Conservation (phyloP, 2,797 vertebrate genomes). For the Amphiprion clarkii region DNA sequence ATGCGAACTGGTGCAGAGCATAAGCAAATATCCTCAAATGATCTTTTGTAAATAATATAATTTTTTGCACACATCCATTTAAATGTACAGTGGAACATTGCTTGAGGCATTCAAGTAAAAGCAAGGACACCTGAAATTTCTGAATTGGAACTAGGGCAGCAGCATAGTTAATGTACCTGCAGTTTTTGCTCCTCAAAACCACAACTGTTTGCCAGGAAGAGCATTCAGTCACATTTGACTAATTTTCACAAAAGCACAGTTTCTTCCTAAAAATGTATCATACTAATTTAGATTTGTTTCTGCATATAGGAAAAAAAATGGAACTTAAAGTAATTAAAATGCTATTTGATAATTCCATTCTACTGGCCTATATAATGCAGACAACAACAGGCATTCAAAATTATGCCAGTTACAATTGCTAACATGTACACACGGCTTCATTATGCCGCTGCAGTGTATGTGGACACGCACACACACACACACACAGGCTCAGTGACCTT, state of each 20-base stretch:
- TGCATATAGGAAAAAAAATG: fast-evolving
- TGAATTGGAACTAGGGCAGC: constrained; percentile 39
- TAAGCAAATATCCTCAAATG: neutral
- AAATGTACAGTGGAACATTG: neutral
- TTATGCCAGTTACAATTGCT: constrained; percentile 9
- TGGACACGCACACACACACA: constrained; percentile 10
- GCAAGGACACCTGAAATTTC: neutral
- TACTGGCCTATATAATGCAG: constrained; percentile 1
- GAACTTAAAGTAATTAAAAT: neutral
- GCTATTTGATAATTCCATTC: neutral
- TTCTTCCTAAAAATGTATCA: neutral
- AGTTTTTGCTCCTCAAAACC: neutral
- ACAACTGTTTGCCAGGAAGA: neutral
- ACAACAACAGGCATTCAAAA: neutral
- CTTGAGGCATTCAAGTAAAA: neutral
- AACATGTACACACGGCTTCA: neutral
- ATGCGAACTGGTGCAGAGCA: neutral
- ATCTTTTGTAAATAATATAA: neutral
- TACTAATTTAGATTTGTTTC: neutral
- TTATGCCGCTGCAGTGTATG: constrained; percentile 19
- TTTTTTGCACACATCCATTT: neutral
- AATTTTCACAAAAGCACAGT: neutral
- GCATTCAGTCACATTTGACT: neutral
- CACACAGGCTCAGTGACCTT: constrained; percentile 66
- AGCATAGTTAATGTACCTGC: constrained; percentile 10